A percentile compares a stretch with the other conserved stretches of the same genome.
Conservation (phyloP, 1,140 invertebrate genomes). For the Drosophila chauvacae region DNA sequence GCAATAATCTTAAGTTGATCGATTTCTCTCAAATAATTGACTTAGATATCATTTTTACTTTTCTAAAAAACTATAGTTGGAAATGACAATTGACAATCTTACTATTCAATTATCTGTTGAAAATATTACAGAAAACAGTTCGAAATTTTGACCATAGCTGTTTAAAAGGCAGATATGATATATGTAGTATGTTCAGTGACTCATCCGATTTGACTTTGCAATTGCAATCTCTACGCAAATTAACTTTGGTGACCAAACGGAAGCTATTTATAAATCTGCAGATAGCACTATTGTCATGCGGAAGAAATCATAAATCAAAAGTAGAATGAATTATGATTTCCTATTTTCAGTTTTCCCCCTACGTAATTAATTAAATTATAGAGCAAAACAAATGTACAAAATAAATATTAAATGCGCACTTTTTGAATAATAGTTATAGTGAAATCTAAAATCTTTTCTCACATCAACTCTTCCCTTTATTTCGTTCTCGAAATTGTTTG, state of each 20-base stretch:
- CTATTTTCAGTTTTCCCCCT: too few species aligned
- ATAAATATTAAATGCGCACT: slow-evolving; percentile 2
- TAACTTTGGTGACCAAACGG: slow-evolving; percentile 19
- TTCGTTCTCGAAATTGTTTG: not conserved
- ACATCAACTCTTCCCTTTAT: not conserved
- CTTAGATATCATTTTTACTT: too few species aligned
- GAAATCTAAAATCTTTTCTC: not conserved
- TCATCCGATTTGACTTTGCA: slow-evolving; percentile 32
- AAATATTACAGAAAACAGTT: not conserved
- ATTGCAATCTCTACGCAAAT: slow-evolving; percentile 44
- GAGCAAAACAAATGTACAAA: not conserved
- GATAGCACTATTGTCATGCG: slow-evolving; percentile 10
- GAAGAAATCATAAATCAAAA: slow-evolving; percentile 28
- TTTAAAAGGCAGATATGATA: slow-evolving; percentile 22
- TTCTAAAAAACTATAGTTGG: not conserved
- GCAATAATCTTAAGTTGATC: too few species aligned
- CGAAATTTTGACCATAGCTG: not conserved
- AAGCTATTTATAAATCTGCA: slow-evolving; percentile 19
- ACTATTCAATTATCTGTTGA: not conserved
- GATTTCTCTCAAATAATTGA: too few species aligned
- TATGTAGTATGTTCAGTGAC: slow-evolving; percentile 11
- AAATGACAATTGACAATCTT: too few species aligned
- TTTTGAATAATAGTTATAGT: not conserved
- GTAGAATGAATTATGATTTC: slow-evolving; percentile 1
- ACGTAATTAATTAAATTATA: not conserved